Conservation (phyloP, 2,888 invertebrate species). For the Tiliacea citrago region DNA sequence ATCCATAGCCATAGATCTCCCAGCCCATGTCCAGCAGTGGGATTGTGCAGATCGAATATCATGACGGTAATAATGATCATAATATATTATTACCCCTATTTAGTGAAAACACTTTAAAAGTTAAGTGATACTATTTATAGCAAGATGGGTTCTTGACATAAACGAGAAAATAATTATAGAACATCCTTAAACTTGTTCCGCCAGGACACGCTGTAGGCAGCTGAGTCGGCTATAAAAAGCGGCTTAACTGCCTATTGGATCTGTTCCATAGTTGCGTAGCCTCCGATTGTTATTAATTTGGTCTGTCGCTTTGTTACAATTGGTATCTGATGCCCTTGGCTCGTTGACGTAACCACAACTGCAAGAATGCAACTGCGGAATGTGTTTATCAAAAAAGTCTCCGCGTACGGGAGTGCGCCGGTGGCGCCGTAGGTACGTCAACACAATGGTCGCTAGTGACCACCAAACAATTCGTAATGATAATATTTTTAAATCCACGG, state of each 20-base stretch:
- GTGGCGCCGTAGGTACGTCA: conserved; percentile 22
- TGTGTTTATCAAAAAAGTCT: conserved; percentile 77
- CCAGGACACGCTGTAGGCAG: conserved; percentile 12
- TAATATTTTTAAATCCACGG: conserved; percentile 70
- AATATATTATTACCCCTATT: not conserved
- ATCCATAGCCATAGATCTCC: not conserved
- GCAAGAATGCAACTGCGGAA: conserved; percentile 73
- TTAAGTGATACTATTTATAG: conserved; percentile 20
- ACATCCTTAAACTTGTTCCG: conserved; percentile 41
- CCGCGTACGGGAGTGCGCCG: conserved; percentile 33
- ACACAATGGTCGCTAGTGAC: conserved; percentile 71
- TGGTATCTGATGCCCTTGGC: conserved; percentile 72
- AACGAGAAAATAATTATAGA: conserved; percentile 48
- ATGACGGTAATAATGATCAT: not conserved
- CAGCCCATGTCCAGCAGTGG: not conserved
- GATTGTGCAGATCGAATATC: not conserved
- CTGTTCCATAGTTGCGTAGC: conserved; percentile 26
- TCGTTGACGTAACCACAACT: conserved; percentile 72
- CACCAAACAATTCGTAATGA: conserved; percentile 63
- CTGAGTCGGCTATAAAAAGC: conserved; percentile 28
- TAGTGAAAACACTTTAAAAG: conserved; percentile 6
- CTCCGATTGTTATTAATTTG: conserved; percentile 61
- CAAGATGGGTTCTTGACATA: conserved; percentile 6
- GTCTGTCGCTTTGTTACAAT: conserved; percentile 44
- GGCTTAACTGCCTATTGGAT: conserved; percentile 23